phyloP scores from a whole-genome alignment of 2,888 invertebrate genomes.

The Ornithoptera alexandrae region DNA sequence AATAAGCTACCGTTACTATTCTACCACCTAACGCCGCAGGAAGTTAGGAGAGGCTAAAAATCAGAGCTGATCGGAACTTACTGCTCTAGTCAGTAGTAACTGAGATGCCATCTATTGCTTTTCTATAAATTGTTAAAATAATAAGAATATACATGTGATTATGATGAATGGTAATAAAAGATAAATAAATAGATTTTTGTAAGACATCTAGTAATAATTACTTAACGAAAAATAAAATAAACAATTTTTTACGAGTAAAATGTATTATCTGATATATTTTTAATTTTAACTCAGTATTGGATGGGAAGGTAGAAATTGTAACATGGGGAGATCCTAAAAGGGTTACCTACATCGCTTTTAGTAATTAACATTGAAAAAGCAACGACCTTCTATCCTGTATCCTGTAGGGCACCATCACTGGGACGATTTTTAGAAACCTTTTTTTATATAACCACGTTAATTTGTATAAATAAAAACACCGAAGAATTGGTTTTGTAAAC shows the following conservation, averaged over 20 bases:
- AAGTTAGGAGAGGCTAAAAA: no score
- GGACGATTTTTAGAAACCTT: not conserved
- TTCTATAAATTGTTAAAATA: no score
- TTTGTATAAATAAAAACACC: not conserved
- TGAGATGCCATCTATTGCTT: no score
- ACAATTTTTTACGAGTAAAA: not conserved
- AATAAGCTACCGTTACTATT: no score
- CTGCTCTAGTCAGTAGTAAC: no score
- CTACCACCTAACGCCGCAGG: no score
- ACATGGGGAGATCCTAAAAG: constrained; percentile 14
- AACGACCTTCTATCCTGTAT: constrained; percentile 2
- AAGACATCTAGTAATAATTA: no score
- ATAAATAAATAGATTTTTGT: no score
- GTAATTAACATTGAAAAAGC: constrained; percentile 21
- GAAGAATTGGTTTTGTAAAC: not conserved
- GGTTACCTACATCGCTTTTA: constrained; percentile 17
- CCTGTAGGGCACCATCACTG: not conserved
- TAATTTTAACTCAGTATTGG: not conserved
- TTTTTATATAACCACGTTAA: not conserved
- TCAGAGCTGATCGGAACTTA: no score
- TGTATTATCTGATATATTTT: not conserved
- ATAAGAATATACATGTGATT: no score
- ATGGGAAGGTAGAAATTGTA: not conserved
- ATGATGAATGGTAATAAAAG: no score
- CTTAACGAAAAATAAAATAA: no score